A percentile compares a stretch with the other conserved stretches of the same genome.
Evolutionary conservation across 2,888 invertebrate genomes (phyloP).

Genomic region (Blastobasis lacticolella): DNA sequence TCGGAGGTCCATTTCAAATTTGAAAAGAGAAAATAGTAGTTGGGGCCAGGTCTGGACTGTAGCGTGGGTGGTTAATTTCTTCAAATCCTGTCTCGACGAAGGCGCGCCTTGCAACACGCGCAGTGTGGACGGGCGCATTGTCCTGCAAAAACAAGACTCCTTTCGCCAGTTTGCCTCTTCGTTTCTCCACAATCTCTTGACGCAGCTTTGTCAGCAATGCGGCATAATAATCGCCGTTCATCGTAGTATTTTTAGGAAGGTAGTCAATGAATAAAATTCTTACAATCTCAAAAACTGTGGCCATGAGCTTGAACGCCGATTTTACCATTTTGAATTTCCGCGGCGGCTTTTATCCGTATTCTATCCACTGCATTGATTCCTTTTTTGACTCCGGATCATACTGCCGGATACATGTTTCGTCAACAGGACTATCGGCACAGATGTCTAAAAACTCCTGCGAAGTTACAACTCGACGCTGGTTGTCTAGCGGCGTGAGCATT

Average conservation of each 20-base stretch:
- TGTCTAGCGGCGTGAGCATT: conserved; percentile 9
- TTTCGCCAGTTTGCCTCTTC: no score
- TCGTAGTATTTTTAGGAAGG: no score
- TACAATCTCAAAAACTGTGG: no score
- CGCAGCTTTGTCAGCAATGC: no score
- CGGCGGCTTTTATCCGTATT: conserved; percentile 7
- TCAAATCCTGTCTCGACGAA: conserved; percentile 9
- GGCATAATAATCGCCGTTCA: no score
- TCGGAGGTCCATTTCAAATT: conserved; percentile 7
- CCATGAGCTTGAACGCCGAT: no score
- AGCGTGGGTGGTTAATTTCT: conserved; percentile 11
- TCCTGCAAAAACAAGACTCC: no score
- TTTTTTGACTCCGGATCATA: conserved; percentile 12
- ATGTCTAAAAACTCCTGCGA: conserved; percentile 5
- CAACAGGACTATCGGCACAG: conserved; percentile 5
- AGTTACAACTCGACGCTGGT: conserved; percentile 7
- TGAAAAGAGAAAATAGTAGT: conserved; percentile 5
- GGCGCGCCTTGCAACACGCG: no score
- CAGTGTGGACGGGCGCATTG: no score
- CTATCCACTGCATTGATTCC: conserved; percentile 9
- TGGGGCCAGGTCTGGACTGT: conserved; percentile 7
- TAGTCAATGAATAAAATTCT: no score
- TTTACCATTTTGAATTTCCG: conserved; percentile 6
- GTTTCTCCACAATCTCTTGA: no score
- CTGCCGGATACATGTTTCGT: conserved; percentile 10